Conservation (phyloP, 1,140 invertebrate species). For the Trichomalopsis sarcophagae region DNA sequence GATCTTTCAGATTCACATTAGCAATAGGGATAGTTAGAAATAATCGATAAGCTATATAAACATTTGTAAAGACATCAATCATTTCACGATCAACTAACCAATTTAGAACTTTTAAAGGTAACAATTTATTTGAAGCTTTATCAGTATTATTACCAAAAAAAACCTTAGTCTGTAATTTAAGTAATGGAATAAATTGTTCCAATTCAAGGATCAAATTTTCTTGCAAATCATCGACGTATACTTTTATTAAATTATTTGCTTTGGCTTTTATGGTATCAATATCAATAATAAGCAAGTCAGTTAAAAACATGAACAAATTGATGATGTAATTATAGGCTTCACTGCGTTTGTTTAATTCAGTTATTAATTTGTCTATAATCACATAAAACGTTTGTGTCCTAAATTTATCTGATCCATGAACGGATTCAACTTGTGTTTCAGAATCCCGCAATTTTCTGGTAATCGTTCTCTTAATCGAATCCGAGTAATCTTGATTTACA, state of each 20-base stretch:
- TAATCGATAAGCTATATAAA: slow-evolving; percentile 43
- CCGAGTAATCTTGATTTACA: slow-evolving; percentile 41
- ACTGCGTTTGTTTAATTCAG: slow-evolving; percentile 37
- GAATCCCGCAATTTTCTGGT: slow-evolving; percentile 16
- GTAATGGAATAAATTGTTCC: slow-evolving; percentile 20
- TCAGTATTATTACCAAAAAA: slow-evolving; percentile 21
- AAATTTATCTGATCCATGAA: slow-evolving; percentile 23
- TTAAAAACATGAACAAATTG: slow-evolving; percentile 36
- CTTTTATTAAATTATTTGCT: slow-evolving; percentile 28
- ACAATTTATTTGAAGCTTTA: slow-evolving; percentile 11
- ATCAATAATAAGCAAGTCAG: slow-evolving; percentile 22
- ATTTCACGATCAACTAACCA: slow-evolving; percentile 39
- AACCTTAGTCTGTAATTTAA: background rate
- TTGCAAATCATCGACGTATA: slow-evolving; percentile 40
- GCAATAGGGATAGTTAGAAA: slow-evolving; percentile 44
- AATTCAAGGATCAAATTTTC: slow-evolving; percentile 28
- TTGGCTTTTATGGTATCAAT: slow-evolving; percentile 9
- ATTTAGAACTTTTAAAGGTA: slow-evolving; percentile 42
- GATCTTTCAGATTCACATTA: slow-evolving; percentile 50
- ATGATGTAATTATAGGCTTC: slow-evolving; percentile 40
- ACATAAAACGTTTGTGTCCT: slow-evolving; percentile 37
- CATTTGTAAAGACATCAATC: slow-evolving; percentile 41
- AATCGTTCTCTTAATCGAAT: slow-evolving; percentile 27
- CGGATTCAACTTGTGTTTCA: slow-evolving; percentile 7
- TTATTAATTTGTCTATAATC: slow-evolving; percentile 39